Conservation (phyloP, 2,113 vertebrate genomes). For the Procavia capensis region DNA sequence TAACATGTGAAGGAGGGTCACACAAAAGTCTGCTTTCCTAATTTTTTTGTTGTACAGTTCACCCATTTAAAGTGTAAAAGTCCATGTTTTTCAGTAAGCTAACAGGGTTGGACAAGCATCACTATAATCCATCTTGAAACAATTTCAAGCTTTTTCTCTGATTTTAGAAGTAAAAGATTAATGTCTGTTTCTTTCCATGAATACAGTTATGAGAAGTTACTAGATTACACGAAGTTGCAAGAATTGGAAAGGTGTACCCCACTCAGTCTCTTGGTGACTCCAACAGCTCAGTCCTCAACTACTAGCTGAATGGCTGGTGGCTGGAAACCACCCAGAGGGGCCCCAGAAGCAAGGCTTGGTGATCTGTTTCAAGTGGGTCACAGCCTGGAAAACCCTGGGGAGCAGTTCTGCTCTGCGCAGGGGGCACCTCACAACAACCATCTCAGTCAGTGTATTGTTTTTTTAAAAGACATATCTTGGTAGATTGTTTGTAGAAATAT, state of each 20-base stretch:
- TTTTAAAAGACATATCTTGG: background rate
- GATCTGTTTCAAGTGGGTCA: too few relatives aligned
- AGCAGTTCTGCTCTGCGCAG: too few relatives aligned
- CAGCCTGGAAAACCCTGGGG: too few relatives aligned
- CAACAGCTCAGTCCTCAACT: too few relatives aligned
- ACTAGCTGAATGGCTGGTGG: background rate
- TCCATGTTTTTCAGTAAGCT: background rate
- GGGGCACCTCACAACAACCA: too few relatives aligned
- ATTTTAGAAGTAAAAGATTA: constrained; percentile 1
- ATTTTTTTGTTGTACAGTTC: background rate
- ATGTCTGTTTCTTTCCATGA: background rate
- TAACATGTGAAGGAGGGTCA: too few relatives aligned
- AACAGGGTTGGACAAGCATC: background rate
- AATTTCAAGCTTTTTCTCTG: background rate
- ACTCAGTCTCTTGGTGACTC: background rate
- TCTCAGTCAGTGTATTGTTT: background rate
- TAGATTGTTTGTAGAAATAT: background rate
- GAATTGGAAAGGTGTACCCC: background rate
- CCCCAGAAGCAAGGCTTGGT: too few relatives aligned
- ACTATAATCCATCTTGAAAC: background rate
- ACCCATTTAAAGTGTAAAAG: background rate
- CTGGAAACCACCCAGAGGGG: background rate
- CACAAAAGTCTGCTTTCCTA: background rate
- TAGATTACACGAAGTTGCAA: too few relatives aligned
- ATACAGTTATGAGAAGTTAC: background rate